Evolutionary conservation across 2,888 invertebrate genomes (phyloP).

Genomic region (Heteromyza rotundicornis): DNA sequence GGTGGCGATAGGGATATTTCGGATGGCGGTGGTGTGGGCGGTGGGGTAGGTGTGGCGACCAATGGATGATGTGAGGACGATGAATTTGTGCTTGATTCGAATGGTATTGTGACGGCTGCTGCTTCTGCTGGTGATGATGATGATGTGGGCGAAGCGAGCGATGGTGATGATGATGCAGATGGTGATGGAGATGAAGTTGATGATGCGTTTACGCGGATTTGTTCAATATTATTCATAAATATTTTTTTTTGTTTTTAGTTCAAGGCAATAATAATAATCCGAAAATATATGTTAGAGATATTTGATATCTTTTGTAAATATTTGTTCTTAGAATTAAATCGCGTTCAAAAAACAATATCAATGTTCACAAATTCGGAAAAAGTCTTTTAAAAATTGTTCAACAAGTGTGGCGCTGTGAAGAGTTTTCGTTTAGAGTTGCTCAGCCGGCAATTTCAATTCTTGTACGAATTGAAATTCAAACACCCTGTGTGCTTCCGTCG

Average conservation of each 20-base stretch:
- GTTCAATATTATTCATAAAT: slow-evolving; percentile 53
- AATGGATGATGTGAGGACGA: slow-evolving; percentile 21
- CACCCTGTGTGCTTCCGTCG: neutral
- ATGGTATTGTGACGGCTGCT: slow-evolving; percentile 13
- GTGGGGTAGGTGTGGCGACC: slow-evolving; percentile 24
- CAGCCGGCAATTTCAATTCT: neutral
- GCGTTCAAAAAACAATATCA: too few relatives aligned
- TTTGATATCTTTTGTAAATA: too few relatives aligned
- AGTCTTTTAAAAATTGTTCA: slow-evolving; percentile 4
- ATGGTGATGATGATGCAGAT: slow-evolving; percentile 9
- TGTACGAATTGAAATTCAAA: neutral
- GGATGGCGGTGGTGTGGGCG: slow-evolving; percentile 28
- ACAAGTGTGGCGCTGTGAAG: neutral
- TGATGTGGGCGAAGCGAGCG: neutral
- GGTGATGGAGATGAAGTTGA: slow-evolving; percentile 35
- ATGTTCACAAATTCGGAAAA: neutral
- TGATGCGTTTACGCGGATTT: slow-evolving; percentile 33
- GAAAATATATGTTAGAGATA: too few relatives aligned
- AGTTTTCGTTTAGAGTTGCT: neutral
- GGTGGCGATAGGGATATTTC: slow-evolving; percentile 14
- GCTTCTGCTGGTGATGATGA: neutral
- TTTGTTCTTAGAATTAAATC: neutral
- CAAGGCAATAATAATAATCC: neutral
- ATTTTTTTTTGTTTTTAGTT: slow-evolving; percentile 26
- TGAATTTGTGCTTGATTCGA: slow-evolving; percentile 13